A percentile compares a stretch with the other conserved stretches of the same genome.
Evolutionary conservation across 1,140 invertebrate genomes (phyloP).

Genomic region (Pseudobourletiella spinata): DNA sequence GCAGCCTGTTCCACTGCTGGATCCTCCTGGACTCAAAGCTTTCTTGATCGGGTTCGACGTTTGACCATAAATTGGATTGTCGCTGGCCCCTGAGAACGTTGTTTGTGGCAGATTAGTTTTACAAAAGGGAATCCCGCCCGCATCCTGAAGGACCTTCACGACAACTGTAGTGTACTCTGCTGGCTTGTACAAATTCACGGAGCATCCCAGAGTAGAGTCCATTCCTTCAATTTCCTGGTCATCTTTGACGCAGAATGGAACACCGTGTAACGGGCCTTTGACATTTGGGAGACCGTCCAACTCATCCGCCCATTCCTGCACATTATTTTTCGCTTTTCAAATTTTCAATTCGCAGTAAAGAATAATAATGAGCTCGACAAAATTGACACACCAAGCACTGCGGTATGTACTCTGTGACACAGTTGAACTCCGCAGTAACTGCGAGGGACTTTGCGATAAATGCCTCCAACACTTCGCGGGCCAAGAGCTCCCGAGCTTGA

Average conservation of each 20-base stretch:
- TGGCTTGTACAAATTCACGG: conserved; percentile 39
- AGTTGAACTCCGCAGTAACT: not conserved
- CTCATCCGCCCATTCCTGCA: conserved; percentile 36
- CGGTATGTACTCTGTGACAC: conserved; percentile 29
- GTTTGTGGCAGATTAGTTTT: conserved; percentile 45
- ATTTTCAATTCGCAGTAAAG: no score
- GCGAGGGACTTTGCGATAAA: conserved; percentile 16
- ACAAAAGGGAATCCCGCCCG: conserved; percentile 44
- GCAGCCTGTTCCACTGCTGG: conserved; percentile 39
- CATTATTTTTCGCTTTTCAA: no score
- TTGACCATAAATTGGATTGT: conserved; percentile 45
- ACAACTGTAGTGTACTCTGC: conserved; percentile 37
- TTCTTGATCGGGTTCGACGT: conserved; percentile 42
- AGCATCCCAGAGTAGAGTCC: conserved; percentile 43
- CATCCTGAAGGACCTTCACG: conserved; percentile 37
- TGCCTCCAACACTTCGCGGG: not conserved
- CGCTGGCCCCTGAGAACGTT: conserved; percentile 38
- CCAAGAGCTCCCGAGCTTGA: not conserved
- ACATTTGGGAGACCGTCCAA: conserved; percentile 36
- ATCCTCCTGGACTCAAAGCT: conserved; percentile 41
- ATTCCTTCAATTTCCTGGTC: conserved; percentile 40
- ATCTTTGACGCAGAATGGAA: conserved; percentile 42
- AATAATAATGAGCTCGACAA: no score
- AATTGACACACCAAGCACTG: no score
- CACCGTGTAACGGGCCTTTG: conserved; percentile 39